Evolutionary conservation across 2,888 invertebrate species (phyloP), one percentile per base, ranked within the genome.

Genomic region (Erebia epiphron): DNA sequence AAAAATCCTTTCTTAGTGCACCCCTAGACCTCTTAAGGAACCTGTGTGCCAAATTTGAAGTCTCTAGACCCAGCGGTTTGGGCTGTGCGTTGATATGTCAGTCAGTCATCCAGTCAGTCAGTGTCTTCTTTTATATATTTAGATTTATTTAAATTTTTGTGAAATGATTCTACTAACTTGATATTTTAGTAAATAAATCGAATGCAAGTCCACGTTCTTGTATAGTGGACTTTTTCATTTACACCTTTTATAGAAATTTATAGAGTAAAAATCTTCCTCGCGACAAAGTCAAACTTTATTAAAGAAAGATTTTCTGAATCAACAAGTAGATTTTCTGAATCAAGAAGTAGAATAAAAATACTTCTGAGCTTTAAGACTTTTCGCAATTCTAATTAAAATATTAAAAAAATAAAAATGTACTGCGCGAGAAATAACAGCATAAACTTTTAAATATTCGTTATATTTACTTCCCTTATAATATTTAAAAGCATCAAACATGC

Each of bases 341-440:
- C 43, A 18, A 43, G 18, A 60, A 46, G 43, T 61, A 18, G 61
- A 46, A 61, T 46, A 61, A 61, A 11, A 61, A 56, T 18, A 8
- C 61, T 61, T 41, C 9, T 60, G 61, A 46, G 43, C 61, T 61
- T 61, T 61, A 35, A 35, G 61, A 41, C 43, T 4, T 61, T 61
- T 18, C 13, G 16, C 60, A 46, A 46, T 13, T 16, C 46, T 61
- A 43, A 61, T 61, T 16, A 61, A 61, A 61, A 61, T 41, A 43
- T 46, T 16, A 41, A 60, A 60, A 11, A 11, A 10, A 43, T 1
- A 46, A 61, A 41, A 61, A 11, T 14, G 14, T 9, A 43, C 41
- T n/a, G 16, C 41, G 35, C 35, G 35, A 35, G 35, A 35, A 35
- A 35, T 35, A 35, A 35, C 35, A 35, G 7, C 35, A 35, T 35